Evolutionary conservation across 2,888 invertebrate genomes (phyloP).

Genomic region (Gisinianus flammeolus): DNA sequence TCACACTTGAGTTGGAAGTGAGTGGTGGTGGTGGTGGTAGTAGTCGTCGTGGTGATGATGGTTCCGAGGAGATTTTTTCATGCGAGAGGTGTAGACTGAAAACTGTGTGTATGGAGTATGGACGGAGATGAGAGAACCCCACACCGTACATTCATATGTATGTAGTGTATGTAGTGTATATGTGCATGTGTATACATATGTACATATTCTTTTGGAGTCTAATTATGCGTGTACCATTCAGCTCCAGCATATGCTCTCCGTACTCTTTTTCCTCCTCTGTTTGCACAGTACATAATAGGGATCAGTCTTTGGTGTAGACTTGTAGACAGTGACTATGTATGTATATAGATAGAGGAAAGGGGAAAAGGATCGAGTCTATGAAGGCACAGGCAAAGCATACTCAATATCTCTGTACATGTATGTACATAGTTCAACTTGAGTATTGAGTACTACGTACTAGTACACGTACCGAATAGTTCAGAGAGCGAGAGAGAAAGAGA

Average conservation of each 20-base stretch:
- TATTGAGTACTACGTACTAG: no score
- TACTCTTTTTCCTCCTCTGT: not conserved
- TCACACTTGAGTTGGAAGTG: not conserved
- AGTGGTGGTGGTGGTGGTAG: not conserved
- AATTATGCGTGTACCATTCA: conserved; percentile 17
- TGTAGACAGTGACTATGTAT: no score
- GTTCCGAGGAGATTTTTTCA: conserved; percentile 1
- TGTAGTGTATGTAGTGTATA: not conserved
- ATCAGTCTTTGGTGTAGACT: no score
- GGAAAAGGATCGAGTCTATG: no score
- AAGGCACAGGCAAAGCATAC: no score
- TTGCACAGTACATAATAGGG: no score
- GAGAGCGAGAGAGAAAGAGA: no score
- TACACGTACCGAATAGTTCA: no score
- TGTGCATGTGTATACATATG: not conserved
- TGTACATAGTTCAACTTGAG: no score
- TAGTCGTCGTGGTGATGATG: not conserved
- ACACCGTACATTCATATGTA: not conserved
- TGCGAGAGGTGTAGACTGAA: conserved; percentile 12
- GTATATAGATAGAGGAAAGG: no score
- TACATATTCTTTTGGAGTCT: conserved; percentile 9
- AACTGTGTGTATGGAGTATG: not conserved
- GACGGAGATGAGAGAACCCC: not conserved
- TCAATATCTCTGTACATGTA: no score
- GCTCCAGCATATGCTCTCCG: not conserved